phyloP scores from a whole-genome alignment of 2,113 vertebrate genomes.

The Spea bombifrons region DNA sequence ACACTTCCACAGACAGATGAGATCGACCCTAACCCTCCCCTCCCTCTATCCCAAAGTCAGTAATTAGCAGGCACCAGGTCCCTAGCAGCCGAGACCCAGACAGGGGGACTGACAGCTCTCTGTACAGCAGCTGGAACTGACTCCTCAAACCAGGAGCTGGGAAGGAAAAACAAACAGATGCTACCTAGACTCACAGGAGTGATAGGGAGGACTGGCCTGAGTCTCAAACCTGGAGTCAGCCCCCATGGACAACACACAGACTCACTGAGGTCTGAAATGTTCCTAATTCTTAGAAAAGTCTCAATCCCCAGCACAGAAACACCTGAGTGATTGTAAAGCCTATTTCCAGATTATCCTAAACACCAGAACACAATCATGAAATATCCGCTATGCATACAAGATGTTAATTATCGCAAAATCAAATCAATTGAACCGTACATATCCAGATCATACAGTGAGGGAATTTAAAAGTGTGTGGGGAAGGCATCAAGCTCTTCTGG shows the following conservation, averaged over 20 bases:
- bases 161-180: slow-evolving; percentile 3
- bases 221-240: background rate
- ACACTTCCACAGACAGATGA: slow-evolving; percentile 19
- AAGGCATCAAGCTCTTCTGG: no score
- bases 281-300: background rate
- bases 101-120: slow-evolving; percentile 15
- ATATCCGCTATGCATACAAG: no score
- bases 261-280: no score
- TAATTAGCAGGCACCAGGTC: background rate
- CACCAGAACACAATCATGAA: background rate
- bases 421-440: no score
- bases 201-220: background rate
- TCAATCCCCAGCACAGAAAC: background rate
- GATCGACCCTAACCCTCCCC: background rate
- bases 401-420: no score
- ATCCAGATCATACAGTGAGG: no score
- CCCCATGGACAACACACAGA: no score
- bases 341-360: background rate
- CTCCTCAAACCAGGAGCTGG: background rate
- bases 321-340: background rate
- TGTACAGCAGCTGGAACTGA: background rate
- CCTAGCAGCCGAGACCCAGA: background rate
- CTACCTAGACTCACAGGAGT: slow-evolving; percentile 1
- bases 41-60: background rate
- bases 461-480: no score